Evolutionary conservation across 2,113 vertebrate genomes (phyloP).

Genomic region (Callipepla californica): DNA sequence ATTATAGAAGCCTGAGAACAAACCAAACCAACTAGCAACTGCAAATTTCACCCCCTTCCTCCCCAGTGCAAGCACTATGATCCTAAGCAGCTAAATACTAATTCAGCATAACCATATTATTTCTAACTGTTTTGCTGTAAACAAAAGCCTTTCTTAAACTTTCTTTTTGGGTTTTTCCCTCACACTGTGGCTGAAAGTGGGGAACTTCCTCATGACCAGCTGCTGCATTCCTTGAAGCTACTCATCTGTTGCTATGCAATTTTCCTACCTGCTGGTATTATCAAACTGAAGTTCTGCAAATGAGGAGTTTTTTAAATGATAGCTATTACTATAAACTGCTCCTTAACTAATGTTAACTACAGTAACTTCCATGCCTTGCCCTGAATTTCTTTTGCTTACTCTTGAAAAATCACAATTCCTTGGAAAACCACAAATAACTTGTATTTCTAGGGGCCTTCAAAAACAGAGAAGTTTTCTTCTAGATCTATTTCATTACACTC

Average conservation of each 20-base stretch:
- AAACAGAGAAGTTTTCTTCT: neutral
- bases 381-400: neutral
- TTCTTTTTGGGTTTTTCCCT: neutral
- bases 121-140: neutral
- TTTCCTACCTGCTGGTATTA: neutral
- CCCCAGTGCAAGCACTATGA: accelerated
- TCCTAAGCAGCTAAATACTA: neutral
- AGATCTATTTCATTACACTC: neutral
- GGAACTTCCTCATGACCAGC: neutral
- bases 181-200: neutral
- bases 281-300: neutral
- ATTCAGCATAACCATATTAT: accelerated
- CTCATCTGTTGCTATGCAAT: neutral
- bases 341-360: neutral
- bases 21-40: neutral
- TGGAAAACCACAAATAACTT: neutral
- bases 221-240: neutral
- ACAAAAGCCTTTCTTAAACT: neutral
- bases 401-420: neutral
- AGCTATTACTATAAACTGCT: neutral
- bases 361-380: neutral
- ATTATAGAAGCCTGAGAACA: neutral
- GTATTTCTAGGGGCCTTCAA: neutral
- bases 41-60: neutral
- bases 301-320: neutral